Percentiles rank a stretch among this genome's conserved stretches.
Evolutionary conservation across 2,113 vertebrate genomes (phyloP).

Genomic region (Phycodurus eques): DNA sequence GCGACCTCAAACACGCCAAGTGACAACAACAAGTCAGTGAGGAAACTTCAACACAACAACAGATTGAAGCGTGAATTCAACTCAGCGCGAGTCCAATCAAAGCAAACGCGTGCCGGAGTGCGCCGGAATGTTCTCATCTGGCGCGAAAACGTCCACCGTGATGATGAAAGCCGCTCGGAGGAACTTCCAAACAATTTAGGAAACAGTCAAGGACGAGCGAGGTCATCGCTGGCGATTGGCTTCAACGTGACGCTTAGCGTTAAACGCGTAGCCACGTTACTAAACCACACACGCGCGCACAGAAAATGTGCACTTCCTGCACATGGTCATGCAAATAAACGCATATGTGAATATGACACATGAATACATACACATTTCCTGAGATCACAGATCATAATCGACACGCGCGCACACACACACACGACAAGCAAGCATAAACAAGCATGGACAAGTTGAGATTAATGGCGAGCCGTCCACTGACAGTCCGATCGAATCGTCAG

Average conservation of each 20-base stretch:
- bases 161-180: constrained; percentile 55
- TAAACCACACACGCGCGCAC: constrained; percentile 48
- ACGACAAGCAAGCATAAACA: constrained; percentile 92
- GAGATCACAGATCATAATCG: constrained; percentile 31
- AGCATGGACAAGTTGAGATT: constrained; percentile 98
- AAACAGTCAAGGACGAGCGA: constrained; percentile 67
- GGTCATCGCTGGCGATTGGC: constrained; percentile 57
- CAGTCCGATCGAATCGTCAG: constrained; percentile 97
- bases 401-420: constrained; percentile 46
- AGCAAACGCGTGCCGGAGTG: constrained; percentile 23
- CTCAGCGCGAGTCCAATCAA: constrained; percentile 18
- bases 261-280: constrained; percentile 70
- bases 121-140: constrained; percentile 45
- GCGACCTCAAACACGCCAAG: not conserved
- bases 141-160: constrained; percentile 34
- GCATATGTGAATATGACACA: constrained; percentile 46
- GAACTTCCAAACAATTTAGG: constrained; percentile 61
- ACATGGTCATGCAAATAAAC: constrained; percentile 55
- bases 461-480: constrained; percentile 90
- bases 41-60: not conserved
- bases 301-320: constrained; percentile 10
- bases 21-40: not conserved
- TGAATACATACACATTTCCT: constrained; percentile 33
- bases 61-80: constrained; percentile 14
- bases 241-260: constrained; percentile 63